Evolutionary conservation across 2,113 vertebrate species (phyloP), one percentile per base, ranked within the genome.

Genomic region (Lepisosteus oculatus): DNA sequence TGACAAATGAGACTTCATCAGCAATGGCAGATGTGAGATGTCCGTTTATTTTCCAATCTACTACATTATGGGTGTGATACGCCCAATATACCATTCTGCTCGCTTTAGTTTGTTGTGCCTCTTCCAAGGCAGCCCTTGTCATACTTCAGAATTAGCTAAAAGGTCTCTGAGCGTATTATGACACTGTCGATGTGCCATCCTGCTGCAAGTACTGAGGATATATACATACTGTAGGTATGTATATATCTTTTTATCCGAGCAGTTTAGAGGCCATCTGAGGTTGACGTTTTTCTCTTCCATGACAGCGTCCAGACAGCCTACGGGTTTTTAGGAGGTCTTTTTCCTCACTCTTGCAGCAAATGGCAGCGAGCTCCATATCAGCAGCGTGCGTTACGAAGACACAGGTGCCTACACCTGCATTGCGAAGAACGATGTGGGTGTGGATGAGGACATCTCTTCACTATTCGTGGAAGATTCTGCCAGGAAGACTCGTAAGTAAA

Each of bases 401-500:
- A 99, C 97, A 0, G 97, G 97, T 2, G 96, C 97, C 2, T 99
- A 98, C 61, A 98, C 97, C 61, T 99, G 97, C 91, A 98, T 99
- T 55, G 96, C 97, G 83, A 98, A 93, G 78, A 99, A 99, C 0
- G 96, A 99, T 69, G 97, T 95, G 75, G 97, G 97, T 1, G 96
- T 99, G 81, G 96, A 99, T 0, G 96, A 98, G 76, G 97, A 99
- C 8, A 99, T 99, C 74, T 99, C 97, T 8, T 99, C 97, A 0
- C 93, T 99, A 51, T 99, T 98, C 82, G 91, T 98, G 0, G 97
- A 99, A 78, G 97, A 99, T 63, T 98, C 97, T 0, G 97, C 95
- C 0, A 93, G 95, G 78, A 99, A 99, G 83, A 99, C 96, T 3
- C 89, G 97, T 97, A 86, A 94, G 97, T 85, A 54, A 11, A 6